Conservation (phyloP, 2,113 vertebrate genomes). For the Oxyruncus cristatus region DNA sequence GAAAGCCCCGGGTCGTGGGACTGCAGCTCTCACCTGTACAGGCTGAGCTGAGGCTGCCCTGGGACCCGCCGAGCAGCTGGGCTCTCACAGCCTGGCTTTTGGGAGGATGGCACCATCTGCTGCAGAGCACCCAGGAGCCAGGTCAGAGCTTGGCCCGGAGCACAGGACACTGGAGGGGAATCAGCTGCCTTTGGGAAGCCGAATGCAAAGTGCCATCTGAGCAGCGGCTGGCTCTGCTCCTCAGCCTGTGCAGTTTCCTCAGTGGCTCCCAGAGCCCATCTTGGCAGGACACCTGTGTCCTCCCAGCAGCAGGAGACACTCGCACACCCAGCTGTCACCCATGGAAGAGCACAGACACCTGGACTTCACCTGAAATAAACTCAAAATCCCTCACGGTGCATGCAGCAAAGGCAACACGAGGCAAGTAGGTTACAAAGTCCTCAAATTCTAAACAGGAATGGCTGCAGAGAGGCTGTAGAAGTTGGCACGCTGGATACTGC, state of each 20-base stretch:
- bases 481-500: rapidly evolving
- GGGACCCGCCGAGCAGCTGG: neutral
- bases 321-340: neutral
- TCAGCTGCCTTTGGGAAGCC: neutral
- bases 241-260: neutral
- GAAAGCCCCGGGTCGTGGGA: rapidly evolving
- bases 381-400: neutral
- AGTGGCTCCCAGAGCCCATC: neutral
- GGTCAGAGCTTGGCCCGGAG: neutral
- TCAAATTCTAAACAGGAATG: neutral
- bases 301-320: neutral
- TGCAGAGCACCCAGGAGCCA: neutral
- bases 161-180: neutral
- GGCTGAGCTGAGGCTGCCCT: neutral
- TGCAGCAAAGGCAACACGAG: neutral
- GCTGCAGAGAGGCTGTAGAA: neutral
- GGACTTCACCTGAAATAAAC: neutral
- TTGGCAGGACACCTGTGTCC: neutral
- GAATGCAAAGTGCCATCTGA: neutral
- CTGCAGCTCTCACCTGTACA: neutral
- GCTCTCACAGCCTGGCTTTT: neutral
- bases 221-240: neutral
- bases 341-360: neutral
- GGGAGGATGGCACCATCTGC: neutral
- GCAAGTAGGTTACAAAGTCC: neutral